Percentiles rank a stretch among this genome's conserved stretches.
Conservation (phyloP, 2,113 vertebrate genomes). For the Callocephalon fimbriatum region DNA sequence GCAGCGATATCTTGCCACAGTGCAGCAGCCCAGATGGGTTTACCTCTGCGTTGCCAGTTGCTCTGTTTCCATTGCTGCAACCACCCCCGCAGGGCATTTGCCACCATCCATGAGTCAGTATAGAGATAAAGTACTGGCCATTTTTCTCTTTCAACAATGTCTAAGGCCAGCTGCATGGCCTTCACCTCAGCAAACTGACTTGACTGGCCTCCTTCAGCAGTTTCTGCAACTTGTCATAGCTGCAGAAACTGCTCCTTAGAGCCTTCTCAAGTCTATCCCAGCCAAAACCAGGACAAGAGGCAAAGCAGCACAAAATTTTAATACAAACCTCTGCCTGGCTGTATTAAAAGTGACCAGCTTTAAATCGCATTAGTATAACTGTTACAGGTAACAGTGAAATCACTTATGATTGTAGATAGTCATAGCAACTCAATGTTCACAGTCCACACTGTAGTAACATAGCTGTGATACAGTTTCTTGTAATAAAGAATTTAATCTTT, state of each 20-base stretch:
- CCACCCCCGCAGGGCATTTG: no score
- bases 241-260: background rate
- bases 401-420: slow-evolving; percentile 14
- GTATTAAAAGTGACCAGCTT: slow-evolving; percentile 56
- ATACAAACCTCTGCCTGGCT: slow-evolving; percentile 53
- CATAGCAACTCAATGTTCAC: slow-evolving; percentile 1
- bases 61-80: no score
- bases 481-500: background rate
- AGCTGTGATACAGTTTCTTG: background rate
- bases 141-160: background rate
- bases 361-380: slow-evolving; percentile 71
- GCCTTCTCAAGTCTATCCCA: background rate
- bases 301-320: slow-evolving; percentile 69
- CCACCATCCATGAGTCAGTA: background rate
- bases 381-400: slow-evolving; percentile 64
- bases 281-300: background rate
- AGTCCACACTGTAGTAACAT: background rate
- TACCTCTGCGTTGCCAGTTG: no score
- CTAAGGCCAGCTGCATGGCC: background rate
- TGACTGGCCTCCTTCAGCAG: background rate
- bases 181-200: background rate
- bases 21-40: no score
- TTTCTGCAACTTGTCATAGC: background rate
- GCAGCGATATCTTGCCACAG: no score
- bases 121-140: background rate